Evolutionary conservation across 2,797 vertebrate species (phyloP), one percentile per base, ranked within the genome.

Genomic region (Platyrinchus mystaceus): DNA sequence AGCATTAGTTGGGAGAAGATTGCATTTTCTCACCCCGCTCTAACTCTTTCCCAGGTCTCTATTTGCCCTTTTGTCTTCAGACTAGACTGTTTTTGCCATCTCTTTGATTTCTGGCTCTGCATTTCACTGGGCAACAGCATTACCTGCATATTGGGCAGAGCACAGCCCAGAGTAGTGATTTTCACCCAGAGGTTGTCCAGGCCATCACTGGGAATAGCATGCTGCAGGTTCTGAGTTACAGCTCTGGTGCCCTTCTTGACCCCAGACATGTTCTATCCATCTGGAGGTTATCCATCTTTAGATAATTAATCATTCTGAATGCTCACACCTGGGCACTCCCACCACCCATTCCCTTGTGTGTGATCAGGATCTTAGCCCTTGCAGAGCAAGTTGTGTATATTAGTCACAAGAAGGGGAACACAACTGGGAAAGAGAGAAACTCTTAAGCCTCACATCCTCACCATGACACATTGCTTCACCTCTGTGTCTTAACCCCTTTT

Each of bases 181-280:
- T 67, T 67, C 27, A 34, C 14, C 6, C 20, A 63, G 39, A 22
- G 18, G 39, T 32, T 39, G 12, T 67, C 69, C 24, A 53, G 36
- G 39, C 22, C 14, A 4, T n/a, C 6, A 3, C 0, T 32, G 19
- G 5, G n/a, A 19, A 46, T 10, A 9, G n/a, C 12, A 58, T 0
- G 0, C 7, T 49, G 22, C 24, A 66, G 28, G 47, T 46, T 43
- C 15, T 16, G 2, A 43, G 9, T 15, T 50, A 20, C 8, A 19
- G 2, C 4, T 8, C 34, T 34, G 9, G 14, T 58, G 9, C 22
- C 7, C 4, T 34, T 52, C 28, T 32, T 74, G 12, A 44, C 7
- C 39, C 13, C n/a, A 63, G 16, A 24, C 0, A 0, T n/a, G 12
- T 50, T 23, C 12, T 16, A 30, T 56, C 10, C 30, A 43, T 9